Evolutionary conservation across 1,140 invertebrate genomes (phyloP).

Genomic region (Cotesia glomerata): DNA sequence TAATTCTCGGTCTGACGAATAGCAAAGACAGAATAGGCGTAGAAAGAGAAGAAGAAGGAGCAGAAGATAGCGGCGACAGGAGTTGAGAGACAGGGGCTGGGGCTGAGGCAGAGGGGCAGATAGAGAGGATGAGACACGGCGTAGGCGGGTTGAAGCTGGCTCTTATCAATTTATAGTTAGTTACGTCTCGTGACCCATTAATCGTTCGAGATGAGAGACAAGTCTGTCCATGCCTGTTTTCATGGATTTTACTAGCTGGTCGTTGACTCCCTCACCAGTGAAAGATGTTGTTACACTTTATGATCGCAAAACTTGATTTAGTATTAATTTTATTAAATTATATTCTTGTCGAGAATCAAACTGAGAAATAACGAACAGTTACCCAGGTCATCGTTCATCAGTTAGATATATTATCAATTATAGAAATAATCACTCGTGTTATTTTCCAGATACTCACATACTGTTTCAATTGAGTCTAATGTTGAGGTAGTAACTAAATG

Average conservation of each 20-base stretch:
- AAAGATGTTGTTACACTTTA: conserved; percentile 48
- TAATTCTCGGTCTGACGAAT: conserved; percentile 4
- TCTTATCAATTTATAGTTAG: conserved; percentile 7
- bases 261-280: conserved; percentile 27
- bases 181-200: conserved; percentile 50
- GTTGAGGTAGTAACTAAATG: background rate
- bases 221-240: conserved; percentile 49
- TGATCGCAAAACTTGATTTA: conserved; percentile 53
- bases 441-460: background rate
- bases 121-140: background rate
- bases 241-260: conserved; percentile 42
- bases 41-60: background rate
- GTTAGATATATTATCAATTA: background rate
- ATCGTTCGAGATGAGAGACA: conserved; percentile 42
- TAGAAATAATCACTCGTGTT: background rate
- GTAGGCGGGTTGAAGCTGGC: conserved; percentile 4
- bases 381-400: conserved; percentile 39
- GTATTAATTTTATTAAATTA: conserved; percentile 57
- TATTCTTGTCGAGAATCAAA: conserved; percentile 19
- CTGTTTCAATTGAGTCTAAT: background rate
- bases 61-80: too few species aligned
- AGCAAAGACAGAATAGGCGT: background rate
- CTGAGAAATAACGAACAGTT: too few species aligned
- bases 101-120: background rate
- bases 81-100: background rate